Percentiles rank a stretch among this genome's conserved stretches.
These are phyloP conservation scores for Gallinago media DNA, from an alignment of 2,113 vertebrate species.

Conservation along the genomic window DNA sequence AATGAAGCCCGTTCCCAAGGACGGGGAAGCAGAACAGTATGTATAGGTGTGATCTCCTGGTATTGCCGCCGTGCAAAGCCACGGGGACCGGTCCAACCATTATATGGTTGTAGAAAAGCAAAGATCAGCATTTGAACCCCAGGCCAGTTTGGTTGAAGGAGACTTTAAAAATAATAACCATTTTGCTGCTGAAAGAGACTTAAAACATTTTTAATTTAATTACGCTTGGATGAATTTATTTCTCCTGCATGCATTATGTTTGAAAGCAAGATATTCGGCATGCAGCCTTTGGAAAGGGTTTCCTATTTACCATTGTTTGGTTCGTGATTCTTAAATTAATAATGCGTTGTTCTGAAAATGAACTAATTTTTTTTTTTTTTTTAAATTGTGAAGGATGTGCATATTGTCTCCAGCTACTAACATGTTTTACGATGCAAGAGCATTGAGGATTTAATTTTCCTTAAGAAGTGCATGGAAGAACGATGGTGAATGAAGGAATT, in stretches of 20 bases:
- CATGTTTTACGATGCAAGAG: conserved; percentile 52
- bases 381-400: conserved; percentile 51
- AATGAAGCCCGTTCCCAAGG: conserved; percentile 84
- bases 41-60: conserved; percentile 82
- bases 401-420: conserved; percentile 67
- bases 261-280: conserved; percentile 69
- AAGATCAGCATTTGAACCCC: conserved; percentile 58
- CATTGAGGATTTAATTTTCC: conserved; percentile 48
- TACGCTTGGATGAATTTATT: conserved; percentile 64
- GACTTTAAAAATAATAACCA: conserved; percentile 77
- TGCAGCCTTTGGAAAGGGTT: conserved; percentile 68
- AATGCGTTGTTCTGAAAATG: conserved; percentile 58
- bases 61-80: not conserved
- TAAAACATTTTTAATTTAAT: conserved; percentile 74
- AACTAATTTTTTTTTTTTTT: conserved; percentile 41
- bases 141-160: conserved; percentile 75
- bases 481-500: conserved; percentile 45
- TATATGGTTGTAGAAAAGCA: conserved; percentile 40
- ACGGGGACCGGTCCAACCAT: conserved; percentile 22
- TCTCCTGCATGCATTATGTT: conserved; percentile 77
- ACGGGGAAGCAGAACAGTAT: conserved; percentile 93
- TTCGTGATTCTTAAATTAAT: conserved; percentile 73
- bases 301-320: conserved; percentile 70
- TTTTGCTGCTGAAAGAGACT: conserved; percentile 82
- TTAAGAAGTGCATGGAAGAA: conserved; percentile 29